Conservation (phyloP, 1,140 invertebrate species). For the Heliothis subflexa region DNA sequence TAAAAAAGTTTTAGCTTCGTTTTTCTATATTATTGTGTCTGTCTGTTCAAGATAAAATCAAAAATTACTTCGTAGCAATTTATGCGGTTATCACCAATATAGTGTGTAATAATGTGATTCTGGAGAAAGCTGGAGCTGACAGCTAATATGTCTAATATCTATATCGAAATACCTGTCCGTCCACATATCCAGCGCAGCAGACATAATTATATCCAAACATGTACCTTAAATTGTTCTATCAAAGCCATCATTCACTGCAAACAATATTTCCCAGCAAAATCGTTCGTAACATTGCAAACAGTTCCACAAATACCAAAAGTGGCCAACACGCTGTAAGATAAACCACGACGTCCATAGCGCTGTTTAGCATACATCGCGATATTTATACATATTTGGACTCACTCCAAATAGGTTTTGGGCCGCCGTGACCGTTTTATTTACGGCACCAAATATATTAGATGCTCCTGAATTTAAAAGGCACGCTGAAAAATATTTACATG, state of each 20-base stretch:
- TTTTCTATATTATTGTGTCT: no score
- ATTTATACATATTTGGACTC: constrained; percentile 63
- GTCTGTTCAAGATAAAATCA: no score
- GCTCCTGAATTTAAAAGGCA: constrained; percentile 52
- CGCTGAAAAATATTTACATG: constrained; percentile 46
- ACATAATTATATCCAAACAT: no score
- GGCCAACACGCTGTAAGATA: constrained; percentile 23
- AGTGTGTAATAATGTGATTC: no score
- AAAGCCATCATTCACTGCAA: background rate
- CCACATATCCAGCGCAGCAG: no score
- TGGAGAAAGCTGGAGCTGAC: no score
- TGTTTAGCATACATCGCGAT: constrained; percentile 54
- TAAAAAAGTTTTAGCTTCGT: no score
- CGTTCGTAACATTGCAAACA: background rate
- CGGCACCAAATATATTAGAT: constrained; percentile 49
- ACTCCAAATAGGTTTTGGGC: constrained; percentile 56
- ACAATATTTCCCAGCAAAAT: background rate
- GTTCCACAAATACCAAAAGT: constrained; percentile 28
- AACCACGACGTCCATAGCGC: constrained; percentile 27
- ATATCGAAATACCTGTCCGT: no score
- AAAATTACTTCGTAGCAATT: no score
- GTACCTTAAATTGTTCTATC: no score
- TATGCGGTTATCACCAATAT: no score
- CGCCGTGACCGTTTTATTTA: constrained; percentile 52
- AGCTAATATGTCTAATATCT: no score